Evolutionary conservation across 64 coral and sea anemone genomes (phyloP).

Genomic region (Montipora sp.): DNA sequence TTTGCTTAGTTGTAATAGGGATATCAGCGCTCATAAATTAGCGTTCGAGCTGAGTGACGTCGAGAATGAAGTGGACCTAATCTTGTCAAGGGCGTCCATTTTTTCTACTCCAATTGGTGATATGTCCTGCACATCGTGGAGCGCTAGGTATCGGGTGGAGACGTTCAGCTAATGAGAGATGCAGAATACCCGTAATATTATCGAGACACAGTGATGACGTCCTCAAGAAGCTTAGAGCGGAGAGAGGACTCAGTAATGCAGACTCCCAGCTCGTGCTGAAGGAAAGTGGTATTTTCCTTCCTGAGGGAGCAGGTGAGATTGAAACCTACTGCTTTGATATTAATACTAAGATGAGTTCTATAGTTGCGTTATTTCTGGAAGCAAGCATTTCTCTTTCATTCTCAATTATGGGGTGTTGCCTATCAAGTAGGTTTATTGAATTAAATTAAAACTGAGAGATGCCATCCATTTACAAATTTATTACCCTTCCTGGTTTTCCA

Average conservation of each 20-base stretch:
- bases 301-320: conserved; percentile 13
- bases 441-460: not conserved
- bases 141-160: conserved; percentile 32
- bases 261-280: conserved; percentile 11
- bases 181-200: conserved; percentile 30
- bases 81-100: conserved; percentile 46
- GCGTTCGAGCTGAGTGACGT: conserved; percentile 27
- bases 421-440: not conserved
- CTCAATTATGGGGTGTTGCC: not conserved
- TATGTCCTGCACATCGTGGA: conserved; percentile 41
- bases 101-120: conserved; percentile 28
- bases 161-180: not conserved
- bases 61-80: conserved; percentile 64
- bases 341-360: not conserved
- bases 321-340: not conserved
- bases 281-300: conserved; percentile 50
- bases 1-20: conserved; percentile 34
- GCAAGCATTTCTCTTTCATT: too few relatives aligned
- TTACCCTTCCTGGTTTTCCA: not conserved
- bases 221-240: not conserved
- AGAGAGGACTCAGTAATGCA: conserved; percentile 58
- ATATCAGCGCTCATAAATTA: conserved; percentile 34
- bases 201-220: conserved; percentile 35
- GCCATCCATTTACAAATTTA: not conserved
- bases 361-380: too few relatives aligned